Conservation (phyloP, 2,797 vertebrate species). For the Kryptopterus vitreolus region DNA sequence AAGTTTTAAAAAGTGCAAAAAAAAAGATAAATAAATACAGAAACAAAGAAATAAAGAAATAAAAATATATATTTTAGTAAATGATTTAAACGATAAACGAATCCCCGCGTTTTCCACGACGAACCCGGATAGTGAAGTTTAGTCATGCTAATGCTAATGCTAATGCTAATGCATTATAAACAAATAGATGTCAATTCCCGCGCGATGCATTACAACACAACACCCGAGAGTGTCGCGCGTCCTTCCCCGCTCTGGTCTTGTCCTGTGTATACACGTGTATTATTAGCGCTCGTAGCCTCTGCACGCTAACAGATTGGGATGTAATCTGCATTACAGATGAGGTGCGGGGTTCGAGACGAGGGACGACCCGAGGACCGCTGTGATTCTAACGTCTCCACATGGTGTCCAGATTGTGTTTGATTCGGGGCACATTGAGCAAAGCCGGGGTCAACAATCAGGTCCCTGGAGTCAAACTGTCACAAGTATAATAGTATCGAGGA, state of each 20-base stretch:
- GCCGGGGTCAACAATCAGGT: slow-evolving; percentile 37
- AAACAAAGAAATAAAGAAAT: no score
- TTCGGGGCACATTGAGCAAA: slow-evolving; percentile 32
- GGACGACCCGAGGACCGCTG: slow-evolving; percentile 21
- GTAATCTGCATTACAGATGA: slow-evolving; percentile 51
- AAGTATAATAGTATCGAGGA: slow-evolving; percentile 16
- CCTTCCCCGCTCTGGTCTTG: background rate
- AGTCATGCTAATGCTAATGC: background rate
- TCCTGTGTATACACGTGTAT: background rate
- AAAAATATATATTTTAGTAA: no score
- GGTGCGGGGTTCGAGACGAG: background rate
- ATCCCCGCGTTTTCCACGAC: background rate
- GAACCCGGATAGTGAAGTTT: background rate
- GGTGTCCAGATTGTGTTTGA: slow-evolving; percentile 43
- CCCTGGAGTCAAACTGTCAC: slow-evolving; percentile 40
- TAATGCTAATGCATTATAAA: background rate
- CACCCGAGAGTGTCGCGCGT: background rate
- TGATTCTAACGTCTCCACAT: slow-evolving; percentile 39
- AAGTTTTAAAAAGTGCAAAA: no score
- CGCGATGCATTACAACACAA: background rate
- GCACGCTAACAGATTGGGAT: slow-evolving; percentile 37
- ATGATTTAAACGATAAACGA: no score
- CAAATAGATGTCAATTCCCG: background rate
- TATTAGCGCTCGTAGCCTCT: slow-evolving; percentile 30
- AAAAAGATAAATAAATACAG: no score